Percentiles rank a stretch among this genome's conserved stretches.
Conservation (phyloP, 2,888 invertebrate genomes). For the Dolichopus griseipennis region DNA sequence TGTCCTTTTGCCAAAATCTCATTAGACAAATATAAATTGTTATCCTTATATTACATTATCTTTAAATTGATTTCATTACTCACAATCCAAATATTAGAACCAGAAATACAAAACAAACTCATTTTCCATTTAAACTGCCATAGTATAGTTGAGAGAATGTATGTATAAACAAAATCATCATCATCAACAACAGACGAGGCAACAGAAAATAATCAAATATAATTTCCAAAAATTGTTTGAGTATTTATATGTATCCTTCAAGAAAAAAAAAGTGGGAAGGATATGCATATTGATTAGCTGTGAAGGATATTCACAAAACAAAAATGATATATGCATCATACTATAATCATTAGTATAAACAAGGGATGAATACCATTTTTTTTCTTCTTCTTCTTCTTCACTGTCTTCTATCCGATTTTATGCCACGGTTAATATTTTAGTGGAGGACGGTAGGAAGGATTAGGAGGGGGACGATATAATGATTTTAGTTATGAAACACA, state of each 20-base stretch:
- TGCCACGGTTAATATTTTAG: no score
- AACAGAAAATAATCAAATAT: background rate
- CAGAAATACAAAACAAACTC: background rate
- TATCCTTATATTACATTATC: background rate
- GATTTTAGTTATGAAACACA: no score
- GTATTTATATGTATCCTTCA: no score
- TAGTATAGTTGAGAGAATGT: no score
- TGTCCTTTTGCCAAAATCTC: background rate
- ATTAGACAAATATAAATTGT: background rate
- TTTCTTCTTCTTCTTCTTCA: no score
- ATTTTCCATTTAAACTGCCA: no score
- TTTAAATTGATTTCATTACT: background rate
- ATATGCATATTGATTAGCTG: constrained; percentile 1
- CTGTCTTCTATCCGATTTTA: no score
- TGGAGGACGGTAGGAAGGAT: no score
- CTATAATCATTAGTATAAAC: background rate
- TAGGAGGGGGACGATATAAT: no score
- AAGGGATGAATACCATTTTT: background rate
- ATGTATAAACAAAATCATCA: background rate
- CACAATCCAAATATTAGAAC: background rate
- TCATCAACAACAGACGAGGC: background rate
- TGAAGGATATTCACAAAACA: background rate
- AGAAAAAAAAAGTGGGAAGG: background rate
- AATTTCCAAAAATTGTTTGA: no score
- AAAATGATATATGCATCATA: constrained; percentile 3